Base-by-base conservation (phyloP, 1,140 invertebrate genomes). In the Aphidius ervi region DNA sequence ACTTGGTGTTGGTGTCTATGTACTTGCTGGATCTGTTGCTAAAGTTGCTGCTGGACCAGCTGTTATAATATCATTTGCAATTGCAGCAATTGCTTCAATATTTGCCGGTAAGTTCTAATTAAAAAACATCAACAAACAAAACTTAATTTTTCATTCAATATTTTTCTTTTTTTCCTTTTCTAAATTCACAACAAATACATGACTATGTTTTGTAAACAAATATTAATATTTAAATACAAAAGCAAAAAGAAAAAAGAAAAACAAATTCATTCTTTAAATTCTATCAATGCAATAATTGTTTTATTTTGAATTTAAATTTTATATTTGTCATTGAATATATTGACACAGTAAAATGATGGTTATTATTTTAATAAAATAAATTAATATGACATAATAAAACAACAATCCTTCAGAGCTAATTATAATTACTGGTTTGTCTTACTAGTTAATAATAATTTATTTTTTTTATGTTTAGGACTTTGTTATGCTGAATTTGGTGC, bases 401-500 rank as follows among this genome's bases (percentile, higher is more conserved):
- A 16, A 16, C 16, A 16, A 16, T 16, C 23, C 23, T 31, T 31
- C 4, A 31, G 4, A 31, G 4, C 16, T 16, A 46, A 46, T n/a
- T 43, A 23, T 23, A 5, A n/a, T 46, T 16, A 46, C 2, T 52
- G 31, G 3, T 39, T 20, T 40, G 4, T 42, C n/a, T 55, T 23
- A 3, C 31, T 23, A 54, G 23, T 16, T 16, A 16, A 16, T 16
- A 16, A 20, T 10, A 54, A 46, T 53, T 23, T 3, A 47, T 60
- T 55, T 55, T 50, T 56, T 45, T 55, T 65, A 31, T 31, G 4
- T 58, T 64, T 74, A 90, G 90, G 87, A 62, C 76, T 92, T 5
- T 93, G 90, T 68, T 92, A 92, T 70, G 93, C 93, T 6, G 93
- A 95, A 82, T 95, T 97, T 77, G 93, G 90, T 9, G 89, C 93